These are phyloP conservation scores for Nettapus auritus DNA, from an alignment of 2,113 vertebrate species.

Conservation along the genomic window DNA sequence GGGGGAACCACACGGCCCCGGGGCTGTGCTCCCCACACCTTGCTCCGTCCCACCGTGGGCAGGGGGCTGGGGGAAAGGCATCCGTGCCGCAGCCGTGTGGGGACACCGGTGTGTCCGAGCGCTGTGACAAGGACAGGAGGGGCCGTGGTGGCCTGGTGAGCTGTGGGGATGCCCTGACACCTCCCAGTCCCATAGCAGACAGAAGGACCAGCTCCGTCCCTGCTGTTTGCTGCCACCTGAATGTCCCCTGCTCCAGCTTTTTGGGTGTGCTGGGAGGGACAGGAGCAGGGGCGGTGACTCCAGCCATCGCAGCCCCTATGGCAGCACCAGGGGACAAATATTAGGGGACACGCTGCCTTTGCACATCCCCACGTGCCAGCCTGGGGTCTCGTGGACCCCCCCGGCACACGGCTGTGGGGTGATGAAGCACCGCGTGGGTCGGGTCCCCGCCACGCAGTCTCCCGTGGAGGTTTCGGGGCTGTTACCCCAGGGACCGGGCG, in stretches of 20 bases:
- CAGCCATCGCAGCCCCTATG: background rate
- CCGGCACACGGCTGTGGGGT: background rate
- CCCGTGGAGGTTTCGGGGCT: background rate
- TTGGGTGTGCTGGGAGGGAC: background rate
- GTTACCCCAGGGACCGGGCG: fast-evolving
- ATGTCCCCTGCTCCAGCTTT: background rate
- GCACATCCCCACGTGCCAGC: background rate
- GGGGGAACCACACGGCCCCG: background rate
- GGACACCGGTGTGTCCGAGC: background rate
- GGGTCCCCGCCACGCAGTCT: background rate
- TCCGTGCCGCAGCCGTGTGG: background rate
- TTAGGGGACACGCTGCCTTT: fast-evolving
- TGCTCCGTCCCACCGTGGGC: background rate
- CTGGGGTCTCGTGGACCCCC: fast-evolving
- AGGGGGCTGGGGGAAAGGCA: background rate
- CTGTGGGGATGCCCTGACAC: background rate
- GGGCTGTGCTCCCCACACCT: background rate
- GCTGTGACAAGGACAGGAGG: background rate
- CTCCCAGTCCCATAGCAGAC: background rate
- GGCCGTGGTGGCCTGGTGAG: background rate
- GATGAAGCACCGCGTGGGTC: background rate
- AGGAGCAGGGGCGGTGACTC: background rate
- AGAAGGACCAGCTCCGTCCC: background rate
- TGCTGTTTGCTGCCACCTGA: background rate
- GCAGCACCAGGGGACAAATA: background rate